phyloP scores from a whole-genome alignment of 1,140 invertebrate genomes.

The Meloidogyne exigua region DNA sequence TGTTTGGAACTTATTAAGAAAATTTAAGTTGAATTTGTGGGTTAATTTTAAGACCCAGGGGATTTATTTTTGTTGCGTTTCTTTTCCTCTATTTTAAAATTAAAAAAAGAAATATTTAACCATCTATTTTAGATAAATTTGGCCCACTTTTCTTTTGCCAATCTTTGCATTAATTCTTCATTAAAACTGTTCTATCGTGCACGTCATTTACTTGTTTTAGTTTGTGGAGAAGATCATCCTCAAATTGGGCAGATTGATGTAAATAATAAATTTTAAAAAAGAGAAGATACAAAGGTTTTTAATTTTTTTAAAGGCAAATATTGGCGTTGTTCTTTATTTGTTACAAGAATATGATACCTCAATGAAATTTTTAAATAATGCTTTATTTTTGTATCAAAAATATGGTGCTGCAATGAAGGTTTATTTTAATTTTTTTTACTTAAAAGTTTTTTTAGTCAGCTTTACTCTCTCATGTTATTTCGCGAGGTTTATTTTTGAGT shows the following conservation, averaged over 20 bases:
- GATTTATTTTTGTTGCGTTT: no score
- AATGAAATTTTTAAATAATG: constrained; percentile 39
- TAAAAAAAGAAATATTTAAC: no score
- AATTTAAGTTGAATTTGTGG: no score
- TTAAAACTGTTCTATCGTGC: constrained; percentile 40
- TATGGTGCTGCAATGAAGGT: constrained; percentile 28
- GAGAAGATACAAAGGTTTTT: background rate
- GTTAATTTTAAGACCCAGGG: no score
- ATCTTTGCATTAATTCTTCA: constrained; percentile 27
- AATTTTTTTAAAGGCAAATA: constrained; percentile 31
- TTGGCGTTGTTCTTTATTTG: constrained; percentile 37
- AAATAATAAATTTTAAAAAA: constrained; percentile 15
- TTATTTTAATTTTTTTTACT: background rate
- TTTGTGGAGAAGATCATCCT: constrained; percentile 35
- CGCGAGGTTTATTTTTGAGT: background rate
- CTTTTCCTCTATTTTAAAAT: no score
- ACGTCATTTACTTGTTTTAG: constrained; percentile 25
- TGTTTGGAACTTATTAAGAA: no score
- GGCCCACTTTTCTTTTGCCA: constrained; percentile 42
- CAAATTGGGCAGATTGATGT: constrained; percentile 42
- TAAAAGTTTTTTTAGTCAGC: constrained; percentile 6
- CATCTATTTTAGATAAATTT: constrained; percentile 39
- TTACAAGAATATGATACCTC: constrained; percentile 33
- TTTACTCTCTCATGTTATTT: background rate
- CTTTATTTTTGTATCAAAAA: constrained; percentile 29